Evolutionary conservation across 2,888 invertebrate genomes (phyloP).

Genomic region (Morpho helenor): DNA sequence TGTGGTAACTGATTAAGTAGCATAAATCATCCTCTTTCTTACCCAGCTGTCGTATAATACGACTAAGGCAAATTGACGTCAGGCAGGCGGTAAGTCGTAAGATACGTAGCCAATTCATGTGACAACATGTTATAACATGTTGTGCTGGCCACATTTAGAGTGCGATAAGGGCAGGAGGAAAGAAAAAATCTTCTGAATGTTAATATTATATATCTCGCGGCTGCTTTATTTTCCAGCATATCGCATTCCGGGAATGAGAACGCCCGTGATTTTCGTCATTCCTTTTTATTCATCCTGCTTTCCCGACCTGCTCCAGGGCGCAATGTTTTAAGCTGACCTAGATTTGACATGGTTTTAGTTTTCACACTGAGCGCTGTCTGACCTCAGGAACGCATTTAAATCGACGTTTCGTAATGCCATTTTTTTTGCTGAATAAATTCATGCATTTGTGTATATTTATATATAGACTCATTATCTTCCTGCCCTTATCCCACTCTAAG

Average conservation of each 20-base stretch:
- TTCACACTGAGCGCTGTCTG: conserved; percentile 10
- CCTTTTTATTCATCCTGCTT: conserved; percentile 13
- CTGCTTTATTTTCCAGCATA: conserved; percentile 14
- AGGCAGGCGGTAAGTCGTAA: too few relatives aligned
- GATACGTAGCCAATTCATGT: too few relatives aligned
- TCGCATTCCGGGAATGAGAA: conserved; percentile 16
- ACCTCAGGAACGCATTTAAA: conserved; percentile 5
- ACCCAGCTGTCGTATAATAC: too few relatives aligned
- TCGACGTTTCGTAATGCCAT: conserved; percentile 1
- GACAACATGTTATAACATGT: too few relatives aligned
- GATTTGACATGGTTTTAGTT: conserved; percentile 16
- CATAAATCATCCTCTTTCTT: too few relatives aligned
- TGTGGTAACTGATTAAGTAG: too few relatives aligned
- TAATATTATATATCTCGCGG: conserved; percentile 8
- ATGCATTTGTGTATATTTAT: neutral
- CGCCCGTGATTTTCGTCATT: conserved; percentile 13
- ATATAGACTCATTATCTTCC: too few relatives aligned
- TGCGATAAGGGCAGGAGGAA: too few relatives aligned
- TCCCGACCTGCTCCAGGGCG: conserved; percentile 12
- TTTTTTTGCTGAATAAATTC: neutral
- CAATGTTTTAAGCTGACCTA: conserved; percentile 19
- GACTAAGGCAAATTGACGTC: too few relatives aligned
- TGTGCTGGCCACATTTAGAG: too few relatives aligned
- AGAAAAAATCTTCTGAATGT: neutral
- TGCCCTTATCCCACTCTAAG: too few relatives aligned